Evolutionary conservation across 2,797 vertebrate genomes (phyloP).

Genomic region (Typhlichthys subterraneus): DNA sequence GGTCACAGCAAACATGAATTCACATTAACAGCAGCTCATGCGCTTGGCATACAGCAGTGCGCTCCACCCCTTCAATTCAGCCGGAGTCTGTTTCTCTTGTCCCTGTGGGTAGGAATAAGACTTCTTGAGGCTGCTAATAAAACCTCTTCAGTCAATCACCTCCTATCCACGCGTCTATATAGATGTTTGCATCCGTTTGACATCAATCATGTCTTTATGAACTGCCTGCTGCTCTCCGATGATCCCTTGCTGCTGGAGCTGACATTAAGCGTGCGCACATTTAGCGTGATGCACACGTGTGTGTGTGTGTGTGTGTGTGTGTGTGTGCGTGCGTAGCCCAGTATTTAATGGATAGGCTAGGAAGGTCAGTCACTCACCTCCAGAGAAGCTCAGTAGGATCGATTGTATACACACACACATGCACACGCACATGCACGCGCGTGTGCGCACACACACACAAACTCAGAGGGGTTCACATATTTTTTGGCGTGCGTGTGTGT

Average conservation of each 20-base stretch:
- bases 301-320: constrained; percentile 15
- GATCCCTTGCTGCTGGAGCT: constrained; percentile 24
- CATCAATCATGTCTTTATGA: constrained; percentile 49
- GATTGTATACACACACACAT: constrained; percentile 45
- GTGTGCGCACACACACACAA: no score
- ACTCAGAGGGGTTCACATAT: no score
- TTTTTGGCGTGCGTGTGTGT: no score
- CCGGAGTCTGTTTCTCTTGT: neutral
- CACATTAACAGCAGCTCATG: neutral
- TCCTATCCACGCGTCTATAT: constrained; percentile 57
- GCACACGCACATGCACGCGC: neutral
- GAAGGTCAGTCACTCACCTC: constrained; percentile 60
- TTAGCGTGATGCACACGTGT: constrained; percentile 21
- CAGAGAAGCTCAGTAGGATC: constrained; percentile 41
- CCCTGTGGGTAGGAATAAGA: constrained; percentile 14
- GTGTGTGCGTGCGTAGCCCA: constrained; percentile 40
- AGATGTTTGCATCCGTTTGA: constrained; percentile 54
- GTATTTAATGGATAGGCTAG: constrained; percentile 55
- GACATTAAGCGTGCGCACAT: constrained; percentile 35
- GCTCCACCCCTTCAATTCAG: no score
- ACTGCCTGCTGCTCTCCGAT: constrained; percentile 24
- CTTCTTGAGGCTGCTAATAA: constrained; percentile 28
- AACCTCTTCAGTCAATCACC: constrained; percentile 54
- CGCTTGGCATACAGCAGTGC: neutral
- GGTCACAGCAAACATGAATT: neutral